phyloP scores from a whole-genome alignment of 2,888 invertebrate genomes.

The Hyppa rectilinea region DNA sequence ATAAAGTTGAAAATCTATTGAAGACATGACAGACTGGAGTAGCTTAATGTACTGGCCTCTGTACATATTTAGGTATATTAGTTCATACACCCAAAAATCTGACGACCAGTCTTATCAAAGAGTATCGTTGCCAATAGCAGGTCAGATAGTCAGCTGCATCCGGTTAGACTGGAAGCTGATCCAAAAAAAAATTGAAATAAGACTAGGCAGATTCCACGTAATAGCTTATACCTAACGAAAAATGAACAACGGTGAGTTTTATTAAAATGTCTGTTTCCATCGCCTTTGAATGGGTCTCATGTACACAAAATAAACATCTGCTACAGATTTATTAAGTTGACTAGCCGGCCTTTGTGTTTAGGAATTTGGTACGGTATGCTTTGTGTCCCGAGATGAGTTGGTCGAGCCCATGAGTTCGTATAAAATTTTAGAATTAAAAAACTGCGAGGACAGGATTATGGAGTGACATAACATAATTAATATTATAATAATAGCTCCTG shows the following conservation, averaged over 20 bases:
- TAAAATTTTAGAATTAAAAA: neutral
- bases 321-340: conserved; percentile 43
- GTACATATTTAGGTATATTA: too few species aligned
- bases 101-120: too few species aligned
- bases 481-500: too few species aligned
- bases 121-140: too few species aligned
- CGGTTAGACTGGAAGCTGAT: neutral
- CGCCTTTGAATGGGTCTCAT: conserved; percentile 21
- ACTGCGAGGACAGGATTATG: too few species aligned
- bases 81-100: too few species aligned
- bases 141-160: neutral
- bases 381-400: conserved; percentile 26
- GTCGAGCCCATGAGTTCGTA: neutral
- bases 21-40: too few species aligned
- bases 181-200: neutral
- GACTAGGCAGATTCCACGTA: neutral
- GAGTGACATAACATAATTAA: neutral
- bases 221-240: conserved; percentile 27
- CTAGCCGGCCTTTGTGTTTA: conserved; percentile 44
- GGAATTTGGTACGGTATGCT: conserved; percentile 55
- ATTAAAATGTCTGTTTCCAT: conserved; percentile 25
- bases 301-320: conserved; percentile 40
- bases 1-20: too few species aligned
- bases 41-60: too few species aligned
- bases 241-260: conserved; percentile 30